Percentiles rank a stretch among this genome's conserved stretches.
phyloP scores from a whole-genome alignment of 2,797 vertebrate species.

The Knipowitschia caucasica region DNA sequence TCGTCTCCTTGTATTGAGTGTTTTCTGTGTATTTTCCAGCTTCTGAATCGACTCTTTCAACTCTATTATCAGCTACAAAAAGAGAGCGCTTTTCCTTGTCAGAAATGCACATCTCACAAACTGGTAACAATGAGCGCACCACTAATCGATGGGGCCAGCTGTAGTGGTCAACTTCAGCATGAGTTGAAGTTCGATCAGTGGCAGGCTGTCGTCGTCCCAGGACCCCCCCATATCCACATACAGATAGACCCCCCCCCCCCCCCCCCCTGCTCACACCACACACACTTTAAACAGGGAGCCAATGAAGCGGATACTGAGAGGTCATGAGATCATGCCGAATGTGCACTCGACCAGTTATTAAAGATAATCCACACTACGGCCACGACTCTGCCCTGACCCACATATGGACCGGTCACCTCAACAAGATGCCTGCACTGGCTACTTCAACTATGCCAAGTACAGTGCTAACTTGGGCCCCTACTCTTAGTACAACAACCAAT shows the following conservation, averaged over 20 bases:
- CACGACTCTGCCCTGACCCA: slow-evolving; percentile 38
- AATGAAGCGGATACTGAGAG: slow-evolving; percentile 29
- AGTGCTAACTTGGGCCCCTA: no score
- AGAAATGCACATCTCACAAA: slow-evolving; percentile 8
- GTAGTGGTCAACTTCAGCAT: slow-evolving; percentile 10
- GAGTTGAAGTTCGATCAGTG: slow-evolving; percentile 16
- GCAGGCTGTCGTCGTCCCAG: slow-evolving; percentile 25
- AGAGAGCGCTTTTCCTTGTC: neutral
- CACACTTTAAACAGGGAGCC: slow-evolving; percentile 2
- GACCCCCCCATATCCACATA: no score
- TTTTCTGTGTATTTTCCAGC: slow-evolving; percentile 4
- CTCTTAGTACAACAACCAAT: no score
- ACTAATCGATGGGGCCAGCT: slow-evolving; percentile 6
- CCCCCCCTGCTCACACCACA: neutral
- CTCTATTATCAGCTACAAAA: slow-evolving; percentile 7
- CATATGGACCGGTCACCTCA: slow-evolving; percentile 28
- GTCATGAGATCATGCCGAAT: slow-evolving; percentile 34
- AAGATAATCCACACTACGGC: slow-evolving; percentile 43
- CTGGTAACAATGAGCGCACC: slow-evolving; percentile 3
- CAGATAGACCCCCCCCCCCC: no score
- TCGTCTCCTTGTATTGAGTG: neutral
- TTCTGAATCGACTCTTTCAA: neutral
- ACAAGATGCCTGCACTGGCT: no score
- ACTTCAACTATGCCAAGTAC: no score
- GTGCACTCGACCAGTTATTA: slow-evolving; percentile 45